These are phyloP conservation scores for Geophilus truncorum DNA, from an alignment of 2,888 invertebrate species.

Conservation along the genomic window DNA sequence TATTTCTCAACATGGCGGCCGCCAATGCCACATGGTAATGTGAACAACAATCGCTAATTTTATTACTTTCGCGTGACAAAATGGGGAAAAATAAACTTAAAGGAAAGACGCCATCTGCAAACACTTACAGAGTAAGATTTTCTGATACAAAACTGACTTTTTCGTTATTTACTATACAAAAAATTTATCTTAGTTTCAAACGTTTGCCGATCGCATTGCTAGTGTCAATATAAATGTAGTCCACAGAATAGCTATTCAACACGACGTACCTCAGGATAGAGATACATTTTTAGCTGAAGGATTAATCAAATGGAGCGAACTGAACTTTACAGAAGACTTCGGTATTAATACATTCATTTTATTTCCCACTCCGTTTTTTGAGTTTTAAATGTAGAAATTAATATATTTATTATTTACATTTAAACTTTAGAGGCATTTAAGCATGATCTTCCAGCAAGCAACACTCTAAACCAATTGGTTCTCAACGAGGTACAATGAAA, in stretches of 20 bases:
- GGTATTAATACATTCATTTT: slow-evolving; percentile 46
- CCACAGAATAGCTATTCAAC: slow-evolving; percentile 69
- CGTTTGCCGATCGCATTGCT: slow-evolving; percentile 79
- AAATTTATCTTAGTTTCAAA: slow-evolving; percentile 62
- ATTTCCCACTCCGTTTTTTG: too few species aligned
- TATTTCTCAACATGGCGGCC: background rate
- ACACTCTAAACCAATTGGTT: slow-evolving; percentile 75
- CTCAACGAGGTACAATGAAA: slow-evolving; percentile 54
- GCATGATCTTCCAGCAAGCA: slow-evolving; percentile 66
- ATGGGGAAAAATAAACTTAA: background rate
- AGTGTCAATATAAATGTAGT: slow-evolving; percentile 82
- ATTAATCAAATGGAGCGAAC: slow-evolving; percentile 79
- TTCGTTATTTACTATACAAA: background rate
- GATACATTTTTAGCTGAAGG: slow-evolving; percentile 73
- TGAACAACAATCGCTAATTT: background rate
- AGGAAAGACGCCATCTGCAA: background rate
- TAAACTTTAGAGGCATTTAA: slow-evolving; percentile 57
- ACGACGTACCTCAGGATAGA: slow-evolving; percentile 60
- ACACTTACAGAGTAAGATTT: background rate
- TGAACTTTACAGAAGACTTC: slow-evolving; percentile 80
- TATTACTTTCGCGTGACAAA: background rate
- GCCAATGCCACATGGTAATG: background rate
- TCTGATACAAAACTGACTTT: background rate
- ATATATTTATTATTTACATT: background rate
- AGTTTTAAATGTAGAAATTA: background rate